These are phyloP conservation scores for Nephrotoma flavescens DNA, from an alignment of 2,888 invertebrate genomes.

Conservation along the genomic window DNA sequence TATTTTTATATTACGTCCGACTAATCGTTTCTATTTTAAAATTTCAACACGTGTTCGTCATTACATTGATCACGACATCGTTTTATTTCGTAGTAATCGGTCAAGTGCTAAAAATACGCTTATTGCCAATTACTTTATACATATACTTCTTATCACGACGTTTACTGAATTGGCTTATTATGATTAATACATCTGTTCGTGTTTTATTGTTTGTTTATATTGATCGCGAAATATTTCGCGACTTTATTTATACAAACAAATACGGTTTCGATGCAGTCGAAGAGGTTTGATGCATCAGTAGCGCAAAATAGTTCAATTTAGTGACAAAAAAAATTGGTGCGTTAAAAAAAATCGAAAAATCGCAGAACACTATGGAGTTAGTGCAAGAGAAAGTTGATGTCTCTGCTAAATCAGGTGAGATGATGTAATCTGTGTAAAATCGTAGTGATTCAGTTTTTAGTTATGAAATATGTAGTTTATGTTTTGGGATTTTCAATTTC, in stretches of 20 bases:
- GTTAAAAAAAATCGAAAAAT: neutral
- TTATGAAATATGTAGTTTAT: no score
- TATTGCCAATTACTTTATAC: neutral
- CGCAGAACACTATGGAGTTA: neutral
- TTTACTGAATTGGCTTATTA: neutral
- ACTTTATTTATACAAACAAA: neutral
- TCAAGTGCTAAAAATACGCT: neutral
- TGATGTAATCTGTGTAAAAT: no score
- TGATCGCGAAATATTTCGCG: neutral
- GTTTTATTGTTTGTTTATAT: neutral
- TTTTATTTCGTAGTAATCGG: neutral
- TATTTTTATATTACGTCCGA: neutral
- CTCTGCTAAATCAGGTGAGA: neutral
- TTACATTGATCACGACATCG: neutral
- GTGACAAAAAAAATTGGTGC: neutral
- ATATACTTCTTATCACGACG: neutral
- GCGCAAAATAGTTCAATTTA: neutral
- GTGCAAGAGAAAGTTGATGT: neutral
- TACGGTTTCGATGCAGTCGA: neutral
- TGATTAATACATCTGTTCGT: neutral
- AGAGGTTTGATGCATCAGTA: neutral
- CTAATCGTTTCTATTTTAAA: neutral
- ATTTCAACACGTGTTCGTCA: neutral
- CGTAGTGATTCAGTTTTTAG: no score
- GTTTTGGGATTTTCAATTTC: no score